phyloP scores from a whole-genome alignment of 2,113 vertebrate species.

The Hyaena hyaena region DNA sequence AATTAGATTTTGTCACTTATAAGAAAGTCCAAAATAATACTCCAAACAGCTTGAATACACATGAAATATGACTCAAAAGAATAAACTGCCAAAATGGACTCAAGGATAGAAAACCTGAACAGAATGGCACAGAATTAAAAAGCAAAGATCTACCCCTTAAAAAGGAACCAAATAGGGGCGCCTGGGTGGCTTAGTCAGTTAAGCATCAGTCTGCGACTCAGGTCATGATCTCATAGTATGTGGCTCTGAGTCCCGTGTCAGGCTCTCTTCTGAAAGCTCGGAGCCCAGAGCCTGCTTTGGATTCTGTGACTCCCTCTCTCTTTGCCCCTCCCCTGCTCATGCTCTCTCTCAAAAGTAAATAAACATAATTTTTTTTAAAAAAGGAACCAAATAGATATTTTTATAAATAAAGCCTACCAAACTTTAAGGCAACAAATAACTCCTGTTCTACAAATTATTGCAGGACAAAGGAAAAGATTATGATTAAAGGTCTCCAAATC shows the following conservation, averaged over 20 bases:
- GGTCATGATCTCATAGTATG: too few relatives aligned
- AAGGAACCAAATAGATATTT: not conserved
- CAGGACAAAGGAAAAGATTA: not conserved
- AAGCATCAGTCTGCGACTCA: too few relatives aligned
- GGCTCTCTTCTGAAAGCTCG: too few relatives aligned
- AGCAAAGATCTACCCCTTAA: not conserved
- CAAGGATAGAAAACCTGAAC: not conserved
- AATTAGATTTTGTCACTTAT: not conserved
- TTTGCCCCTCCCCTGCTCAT: too few relatives aligned
- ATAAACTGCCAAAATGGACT: not conserved
- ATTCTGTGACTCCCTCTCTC: too few relatives aligned
- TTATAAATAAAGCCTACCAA: not conserved
- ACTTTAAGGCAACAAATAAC: not conserved
- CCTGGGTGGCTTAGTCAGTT: too few relatives aligned
- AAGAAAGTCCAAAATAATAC: not conserved
- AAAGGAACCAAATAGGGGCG: not conserved
- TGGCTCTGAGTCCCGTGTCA: too few relatives aligned
- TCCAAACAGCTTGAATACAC: not conserved
- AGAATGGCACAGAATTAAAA: not conserved
- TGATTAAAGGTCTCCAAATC: not conserved
- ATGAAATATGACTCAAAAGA: not conserved
- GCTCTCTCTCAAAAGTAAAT: too few relatives aligned
- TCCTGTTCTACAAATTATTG: not conserved
- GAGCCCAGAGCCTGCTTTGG: too few relatives aligned
- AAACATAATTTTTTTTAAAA: too few relatives aligned